Base-by-base conservation (phyloP, 2,113 vertebrate genomes). In the Gopherus evgoodei region DNA sequence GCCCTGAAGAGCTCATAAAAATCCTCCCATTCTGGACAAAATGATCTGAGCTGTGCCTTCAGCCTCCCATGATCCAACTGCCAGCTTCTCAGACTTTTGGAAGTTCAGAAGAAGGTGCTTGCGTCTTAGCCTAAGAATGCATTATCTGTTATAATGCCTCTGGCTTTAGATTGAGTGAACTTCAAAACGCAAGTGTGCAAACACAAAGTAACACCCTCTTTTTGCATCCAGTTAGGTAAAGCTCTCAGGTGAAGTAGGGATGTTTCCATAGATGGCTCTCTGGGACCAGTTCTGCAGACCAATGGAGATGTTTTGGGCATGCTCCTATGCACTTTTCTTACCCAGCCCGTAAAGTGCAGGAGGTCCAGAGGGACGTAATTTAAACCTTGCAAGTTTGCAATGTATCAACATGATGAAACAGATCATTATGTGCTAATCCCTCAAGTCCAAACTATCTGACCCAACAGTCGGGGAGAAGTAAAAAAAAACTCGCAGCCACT, bases 261-360 rank as follows among this genome's bases (percentile, higher is more conserved):
- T 95, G 92, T 94, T 96, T 95, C 72, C 62, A 83, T 75, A 82
- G 62, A 9, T 57, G 22, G 83, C 87, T 94, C 57, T 35, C 81
- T 87, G 75, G 90, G 56, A 84, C 57, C 85, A 94, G 88, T 96
- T 72, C 90, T 95, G 72, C 44, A 91, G 91, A 95, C 72, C 90
- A 83, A 0, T 83, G 57, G 87, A 65, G 57, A 86, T 88, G 83
- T 52, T 91, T 81, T 29, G 84, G 87, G 69, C 44, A 42, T 4
- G 21, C 5, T 93, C 62, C 59, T 89, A 17, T 16, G 3, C 2
- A 8, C 53, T 86, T 50, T 78, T 84, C 78, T 91, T 38, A 69
- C 44, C 59, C 83, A 93, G 16, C 16, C 50, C 12, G 21, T 75
- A 27, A n/a, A 92, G 56, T 78, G 88, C 47, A 94, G 22, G 11